Evolutionary conservation across 1,140 invertebrate species (phyloP), one percentile per base, ranked within the genome.

Genomic region (Sinonovacula constricta): DNA sequence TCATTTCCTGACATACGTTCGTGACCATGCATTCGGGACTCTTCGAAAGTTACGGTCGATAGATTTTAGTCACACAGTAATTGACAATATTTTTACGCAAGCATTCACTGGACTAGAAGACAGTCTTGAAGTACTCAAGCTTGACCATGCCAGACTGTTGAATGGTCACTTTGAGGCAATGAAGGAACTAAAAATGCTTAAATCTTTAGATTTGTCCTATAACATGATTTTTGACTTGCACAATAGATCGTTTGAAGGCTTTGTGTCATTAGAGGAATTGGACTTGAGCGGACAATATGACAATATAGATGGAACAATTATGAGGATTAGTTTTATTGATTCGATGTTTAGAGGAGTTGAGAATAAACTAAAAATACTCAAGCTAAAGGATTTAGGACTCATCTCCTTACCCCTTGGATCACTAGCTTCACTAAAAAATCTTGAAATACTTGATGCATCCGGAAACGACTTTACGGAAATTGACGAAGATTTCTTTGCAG

Each of bases 221-320:
- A 78, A 78, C 54, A 49, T 15, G 53, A 78, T 78, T 62, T 54
- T 70, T 18, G 66, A 78, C 49, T 69, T 78, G 39, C 75, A 78
- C 34, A 78, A 78, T 18, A 70, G 31, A 28, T 69, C 75, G 14
- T 78, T 78, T 54, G 66, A 60, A n/a, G 75, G 75, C 12, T 78
- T 78, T 53, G 54, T 60, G 3, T 53, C 66, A 15, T 45, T 78
- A 0, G 65, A 78, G 18, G 67, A 78, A 34, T 68, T 78, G 18
- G 75, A 78, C 51, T 60, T 78, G 2, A 78, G 75, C 63, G 75
- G 66, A 14, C 72, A 76, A 30, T 30, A 14, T 26, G 63, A 76
- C 36, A 36, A 30, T 14, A 51, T 30, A 59, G 24, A 49, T n/a
- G 34, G 51, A 22, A 24, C 34, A 2, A 18, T 36, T 4, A 36